phyloP scores from a whole-genome alignment of 2,797 vertebrate species.

The Sebastes matsubarae region DNA sequence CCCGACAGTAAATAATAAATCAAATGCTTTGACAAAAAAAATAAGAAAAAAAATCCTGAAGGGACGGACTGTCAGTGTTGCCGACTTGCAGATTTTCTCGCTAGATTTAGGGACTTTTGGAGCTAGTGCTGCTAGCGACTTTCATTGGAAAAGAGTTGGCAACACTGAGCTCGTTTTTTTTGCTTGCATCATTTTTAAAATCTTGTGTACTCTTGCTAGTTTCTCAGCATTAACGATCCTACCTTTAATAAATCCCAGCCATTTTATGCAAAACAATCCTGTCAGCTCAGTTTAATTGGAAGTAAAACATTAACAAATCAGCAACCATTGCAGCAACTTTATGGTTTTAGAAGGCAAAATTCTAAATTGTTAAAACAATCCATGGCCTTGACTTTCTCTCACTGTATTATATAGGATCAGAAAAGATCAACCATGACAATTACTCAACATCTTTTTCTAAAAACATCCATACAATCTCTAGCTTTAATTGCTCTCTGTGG shows the following conservation, averaged over 20 bases:
- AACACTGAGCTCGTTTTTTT: no score
- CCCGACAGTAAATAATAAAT: no score
- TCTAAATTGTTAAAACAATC: not conserved
- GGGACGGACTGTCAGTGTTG: not conserved
- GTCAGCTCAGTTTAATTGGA: not conserved
- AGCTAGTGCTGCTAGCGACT: not conserved
- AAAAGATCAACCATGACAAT: not conserved
- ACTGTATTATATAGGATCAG: not conserved
- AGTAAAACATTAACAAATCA: not conserved
- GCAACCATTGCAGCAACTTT: not conserved
- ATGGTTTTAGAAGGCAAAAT: not conserved
- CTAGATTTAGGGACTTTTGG: not conserved
- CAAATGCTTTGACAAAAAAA: no score
- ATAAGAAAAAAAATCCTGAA: rapidly evolving
- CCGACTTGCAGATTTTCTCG: not conserved
- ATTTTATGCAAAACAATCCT: not conserved
- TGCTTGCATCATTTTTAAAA: no score
- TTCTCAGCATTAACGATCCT: no score
- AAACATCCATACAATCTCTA: not conserved
- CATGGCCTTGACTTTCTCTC: not conserved
- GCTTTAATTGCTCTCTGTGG: not conserved
- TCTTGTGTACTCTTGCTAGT: not conserved
- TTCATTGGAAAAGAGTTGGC: no score
- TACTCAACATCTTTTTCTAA: not conserved
- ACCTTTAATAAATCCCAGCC: not conserved